A percentile compares a stretch with the other conserved stretches of the same genome.
These are phyloP conservation scores for Lophius piscatorius DNA, from an alignment of 2,113 vertebrate genomes.

Conservation along the genomic window DNA sequence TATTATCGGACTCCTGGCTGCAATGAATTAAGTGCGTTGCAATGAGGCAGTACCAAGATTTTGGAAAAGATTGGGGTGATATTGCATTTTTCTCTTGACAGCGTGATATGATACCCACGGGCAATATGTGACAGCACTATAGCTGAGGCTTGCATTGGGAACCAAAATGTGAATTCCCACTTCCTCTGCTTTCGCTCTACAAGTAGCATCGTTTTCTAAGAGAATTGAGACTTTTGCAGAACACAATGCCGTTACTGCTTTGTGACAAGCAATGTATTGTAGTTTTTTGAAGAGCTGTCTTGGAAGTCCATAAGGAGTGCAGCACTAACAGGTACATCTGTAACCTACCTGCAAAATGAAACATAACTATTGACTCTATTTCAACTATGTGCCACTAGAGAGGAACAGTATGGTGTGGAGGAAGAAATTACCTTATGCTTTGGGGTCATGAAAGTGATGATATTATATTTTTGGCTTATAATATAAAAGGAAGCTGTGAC, in stretches of 20 bases:
- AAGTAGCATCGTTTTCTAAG: slow-evolving; percentile 21
- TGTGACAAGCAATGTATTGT: slow-evolving; percentile 32
- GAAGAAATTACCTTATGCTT: slow-evolving; percentile 38
- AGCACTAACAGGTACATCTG: slow-evolving; percentile 49
- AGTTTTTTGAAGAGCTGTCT: slow-evolving; percentile 41
- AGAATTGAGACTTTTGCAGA: slow-evolving; percentile 33
- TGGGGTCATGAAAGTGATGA: slow-evolving; percentile 38
- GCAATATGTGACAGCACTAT: slow-evolving; percentile 24
- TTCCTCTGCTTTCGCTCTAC: slow-evolving; percentile 9
- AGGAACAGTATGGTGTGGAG: slow-evolving; percentile 9
- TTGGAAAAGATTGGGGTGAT: not conserved
- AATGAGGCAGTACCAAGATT: slow-evolving; percentile 13
- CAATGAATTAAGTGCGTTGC: slow-evolving; percentile 20
- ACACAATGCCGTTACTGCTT: slow-evolving; percentile 36
- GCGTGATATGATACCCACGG: slow-evolving; percentile 9
- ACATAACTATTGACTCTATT: slow-evolving; percentile 27
- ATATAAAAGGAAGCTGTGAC: slow-evolving; percentile 24
- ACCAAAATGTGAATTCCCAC: slow-evolving; percentile 29
- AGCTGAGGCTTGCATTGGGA: slow-evolving; percentile 14
- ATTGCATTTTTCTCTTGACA: slow-evolving; percentile 18
- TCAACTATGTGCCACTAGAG: slow-evolving; percentile 15
- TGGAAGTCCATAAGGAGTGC: slow-evolving; percentile 27
- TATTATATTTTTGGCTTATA: slow-evolving; percentile 13
- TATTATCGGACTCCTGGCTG: not conserved
- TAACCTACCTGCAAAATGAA: slow-evolving; percentile 26